Conservation (phyloP, 2,888 invertebrate species). For the Pherbina coryleti region DNA sequence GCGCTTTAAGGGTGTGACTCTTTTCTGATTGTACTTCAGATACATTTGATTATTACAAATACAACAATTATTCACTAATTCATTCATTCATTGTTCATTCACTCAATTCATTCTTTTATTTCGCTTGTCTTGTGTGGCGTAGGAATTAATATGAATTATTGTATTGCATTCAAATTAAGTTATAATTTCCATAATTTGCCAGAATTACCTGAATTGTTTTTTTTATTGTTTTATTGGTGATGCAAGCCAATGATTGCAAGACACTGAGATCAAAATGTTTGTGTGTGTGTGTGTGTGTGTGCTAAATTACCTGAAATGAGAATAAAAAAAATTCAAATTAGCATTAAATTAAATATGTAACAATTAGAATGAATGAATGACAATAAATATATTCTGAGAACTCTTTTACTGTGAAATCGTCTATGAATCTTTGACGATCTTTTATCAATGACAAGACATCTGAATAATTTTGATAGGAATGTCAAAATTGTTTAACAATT, state of each 20-base stretch:
- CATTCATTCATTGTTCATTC: constrained; percentile 4
- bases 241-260: no score
- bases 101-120: background rate
- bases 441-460: no score
- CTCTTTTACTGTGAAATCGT: no score
- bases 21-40: background rate
- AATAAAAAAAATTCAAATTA: background rate
- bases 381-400: no score
- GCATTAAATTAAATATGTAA: background rate
- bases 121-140: background rate
- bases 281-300: no score
- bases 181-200: constrained; percentile 21
- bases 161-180: constrained; percentile 1
- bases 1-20: constrained; percentile 9
- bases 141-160: constrained; percentile 21
- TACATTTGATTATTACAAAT: background rate
- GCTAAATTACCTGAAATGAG: background rate
- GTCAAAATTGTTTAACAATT: no score
- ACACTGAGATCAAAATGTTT: no score
- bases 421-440: no score
- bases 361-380: no score
- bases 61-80: background rate
- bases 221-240: no score
- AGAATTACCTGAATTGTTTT: background rate
- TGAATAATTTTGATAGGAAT: no score